phyloP scores from a whole-genome alignment of 2,113 vertebrate species.

The Austrofundulus limnaeus region DNA sequence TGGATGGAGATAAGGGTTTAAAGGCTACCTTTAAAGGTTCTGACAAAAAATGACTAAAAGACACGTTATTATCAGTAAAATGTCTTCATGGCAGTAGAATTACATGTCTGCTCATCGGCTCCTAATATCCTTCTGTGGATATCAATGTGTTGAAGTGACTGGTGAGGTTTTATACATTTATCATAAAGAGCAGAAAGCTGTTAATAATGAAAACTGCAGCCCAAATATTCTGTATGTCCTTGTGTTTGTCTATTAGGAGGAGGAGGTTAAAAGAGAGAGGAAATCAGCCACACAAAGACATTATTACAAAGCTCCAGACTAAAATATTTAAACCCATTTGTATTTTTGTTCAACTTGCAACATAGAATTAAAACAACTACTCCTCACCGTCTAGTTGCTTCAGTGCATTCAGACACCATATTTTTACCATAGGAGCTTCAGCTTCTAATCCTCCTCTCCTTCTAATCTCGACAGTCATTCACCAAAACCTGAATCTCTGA shows the following conservation, averaged over 20 bases:
- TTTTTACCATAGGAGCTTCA: slow-evolving; percentile 15
- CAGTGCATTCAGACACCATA: neutral
- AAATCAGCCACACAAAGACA: neutral
- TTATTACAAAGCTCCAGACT: neutral
- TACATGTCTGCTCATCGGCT: too few relatives aligned
- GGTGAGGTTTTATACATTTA: neutral
- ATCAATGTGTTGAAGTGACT: too few relatives aligned
- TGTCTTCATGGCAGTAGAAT: too few relatives aligned
- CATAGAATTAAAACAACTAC: neutral
- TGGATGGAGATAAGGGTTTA: too few relatives aligned
- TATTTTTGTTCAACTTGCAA: neutral
- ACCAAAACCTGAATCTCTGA: slow-evolving; percentile 15
- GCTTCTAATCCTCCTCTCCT: slow-evolving; percentile 48
- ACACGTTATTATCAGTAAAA: too few relatives aligned
- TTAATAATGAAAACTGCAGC: neutral
- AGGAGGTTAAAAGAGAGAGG: neutral
- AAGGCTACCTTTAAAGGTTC: too few relatives aligned
- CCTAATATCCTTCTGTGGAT: too few relatives aligned
- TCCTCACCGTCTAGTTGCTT: neutral
- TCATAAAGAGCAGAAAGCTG: neutral
- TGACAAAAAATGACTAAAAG: too few relatives aligned
- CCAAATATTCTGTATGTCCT: neutral
- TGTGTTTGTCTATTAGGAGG: too few relatives aligned
- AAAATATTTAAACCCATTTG: neutral
- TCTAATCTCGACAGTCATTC: slow-evolving; percentile 34